Base-by-base conservation (phyloP, 2,797 vertebrate genomes). In the Acestrorhynchus altus region DNA sequence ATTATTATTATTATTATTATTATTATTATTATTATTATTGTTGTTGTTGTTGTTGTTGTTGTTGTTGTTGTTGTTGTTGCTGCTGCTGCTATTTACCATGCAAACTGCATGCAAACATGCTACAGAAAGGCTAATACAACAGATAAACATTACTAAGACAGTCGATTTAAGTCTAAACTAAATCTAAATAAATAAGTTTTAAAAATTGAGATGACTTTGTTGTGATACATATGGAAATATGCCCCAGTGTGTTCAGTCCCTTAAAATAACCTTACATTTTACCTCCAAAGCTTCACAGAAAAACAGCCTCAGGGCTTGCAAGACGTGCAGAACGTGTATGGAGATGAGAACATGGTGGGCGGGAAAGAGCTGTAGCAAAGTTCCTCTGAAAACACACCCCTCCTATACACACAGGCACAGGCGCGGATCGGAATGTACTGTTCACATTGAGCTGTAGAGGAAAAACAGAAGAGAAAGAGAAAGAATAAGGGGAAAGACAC, bases 391-490 rank as follows among this genome's bases (percentile, higher is more conserved):
- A 73, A 79, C 64, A 74, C 24, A 42, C 64, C 24, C 61, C 63
- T 49, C 74, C 64, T 15, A 59, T 52, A 57, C 42, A 49, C 28
- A 60, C 65, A 31, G 31, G 26, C 61, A 40, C 35, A n/a, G 28
- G 31, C 49, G 35, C 18, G 56, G 73, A 72, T 80, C 42, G 15
- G 74, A 73, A 77, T 64, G 78, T 80, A 69, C 78, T 75, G 72
- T 75, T 70, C 61, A 56, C 65, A 18, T 12, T 42, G 35, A 82
- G 56, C 16, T 66, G 12, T 7, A 7, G n/a, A 65, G 74, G 16
- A 35, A 63, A 52, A 35, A 69, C 59, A 52, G 24, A 18, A 46
- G 24, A 31, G 56, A 20, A 39, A 47, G 70, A 39, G 59, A 12
- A 26, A 49, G 16, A 60, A 18, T 63, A n/a, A 63, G 18, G 8